Conservation (phyloP, 2,113 vertebrate species). For the Ictidomys tridecemlineatus region DNA sequence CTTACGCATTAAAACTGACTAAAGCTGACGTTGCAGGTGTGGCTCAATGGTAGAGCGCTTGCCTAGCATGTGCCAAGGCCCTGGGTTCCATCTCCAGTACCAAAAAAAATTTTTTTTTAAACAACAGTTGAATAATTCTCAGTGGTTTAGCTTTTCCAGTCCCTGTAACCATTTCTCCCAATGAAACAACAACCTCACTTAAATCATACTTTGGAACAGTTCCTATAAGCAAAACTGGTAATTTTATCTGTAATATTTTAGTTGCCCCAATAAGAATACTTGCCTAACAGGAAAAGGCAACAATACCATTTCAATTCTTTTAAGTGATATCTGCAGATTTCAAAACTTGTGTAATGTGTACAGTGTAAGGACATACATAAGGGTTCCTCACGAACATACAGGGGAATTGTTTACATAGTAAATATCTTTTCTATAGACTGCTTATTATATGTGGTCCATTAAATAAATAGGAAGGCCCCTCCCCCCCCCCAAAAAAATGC, state of each 20-base stretch:
- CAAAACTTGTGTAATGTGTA: background rate
- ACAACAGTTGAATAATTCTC: background rate
- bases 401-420: background rate
- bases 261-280: background rate
- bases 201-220: background rate
- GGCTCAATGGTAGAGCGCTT: background rate
- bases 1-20: background rate
- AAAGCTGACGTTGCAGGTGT: background rate
- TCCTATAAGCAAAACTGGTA: background rate
- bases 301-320: background rate
- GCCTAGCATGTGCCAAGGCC: too few species aligned
- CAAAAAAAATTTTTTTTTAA: too few species aligned
- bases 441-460: background rate
- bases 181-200: background rate
- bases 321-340: background rate
- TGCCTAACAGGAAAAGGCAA: background rate
- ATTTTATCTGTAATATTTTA: background rate
- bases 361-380: background rate
- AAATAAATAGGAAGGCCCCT: background rate
- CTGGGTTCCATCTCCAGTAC: background rate
- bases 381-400: background rate
- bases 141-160: background rate
- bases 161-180: background rate
- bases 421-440: background rate
- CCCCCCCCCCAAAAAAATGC: background rate